Conservation (phyloP, 2,113 vertebrate genomes). For the Lagopus leucura region DNA sequence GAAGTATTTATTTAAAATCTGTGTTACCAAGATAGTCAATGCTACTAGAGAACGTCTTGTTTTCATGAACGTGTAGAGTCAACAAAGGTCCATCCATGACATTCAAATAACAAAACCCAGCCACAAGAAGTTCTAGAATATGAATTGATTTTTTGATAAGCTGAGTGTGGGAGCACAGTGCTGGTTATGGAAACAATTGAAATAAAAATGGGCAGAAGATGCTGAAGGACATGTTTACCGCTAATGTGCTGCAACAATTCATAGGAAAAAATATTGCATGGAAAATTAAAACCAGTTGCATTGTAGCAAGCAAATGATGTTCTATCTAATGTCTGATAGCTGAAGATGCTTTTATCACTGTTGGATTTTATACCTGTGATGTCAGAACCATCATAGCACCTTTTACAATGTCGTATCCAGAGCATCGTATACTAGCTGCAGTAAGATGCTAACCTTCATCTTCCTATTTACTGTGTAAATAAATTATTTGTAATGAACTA, state of each 20-base stretch:
- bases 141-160: neutral
- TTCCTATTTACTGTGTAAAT: neutral
- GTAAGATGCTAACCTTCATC: neutral
- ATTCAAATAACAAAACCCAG: constrained; percentile 44
- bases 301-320: neutral
- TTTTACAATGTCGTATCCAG: neutral
- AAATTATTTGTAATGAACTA: neutral
- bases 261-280: neutral
- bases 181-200: neutral
- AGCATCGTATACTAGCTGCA: neutral
- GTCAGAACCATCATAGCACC: neutral
- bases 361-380: neutral
- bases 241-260: neutral
- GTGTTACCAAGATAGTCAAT: constrained; percentile 48
- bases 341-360: neutral
- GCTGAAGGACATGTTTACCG: neutral
- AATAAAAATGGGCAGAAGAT: neutral
- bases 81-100: constrained; percentile 61
- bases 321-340: neutral
- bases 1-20: constrained; percentile 68
- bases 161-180: too few relatives aligned
- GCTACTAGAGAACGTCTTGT: constrained; percentile 72
- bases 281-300: neutral
- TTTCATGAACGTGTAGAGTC: constrained; percentile 67
- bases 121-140: constrained; percentile 24